Percentiles rank a stretch among this genome's conserved stretches.
phyloP scores from a whole-genome alignment of 2,797 vertebrate genomes.

The Pseudotriccus pelzelni region DNA sequence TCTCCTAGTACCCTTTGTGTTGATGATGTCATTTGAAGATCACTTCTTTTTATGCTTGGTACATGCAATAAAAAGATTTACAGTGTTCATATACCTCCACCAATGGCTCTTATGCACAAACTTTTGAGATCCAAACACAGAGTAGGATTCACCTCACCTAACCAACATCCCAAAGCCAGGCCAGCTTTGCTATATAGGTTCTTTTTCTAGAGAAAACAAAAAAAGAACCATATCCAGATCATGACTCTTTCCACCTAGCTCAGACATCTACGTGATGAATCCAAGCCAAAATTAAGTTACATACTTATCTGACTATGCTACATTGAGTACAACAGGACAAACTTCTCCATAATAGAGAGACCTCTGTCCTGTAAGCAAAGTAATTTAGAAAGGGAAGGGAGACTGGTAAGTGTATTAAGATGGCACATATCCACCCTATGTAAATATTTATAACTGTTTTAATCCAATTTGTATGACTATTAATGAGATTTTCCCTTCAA shows the following conservation, averaged over 20 bases:
- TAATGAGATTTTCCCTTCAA: neutral
- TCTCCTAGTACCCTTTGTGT: conserved; percentile 57
- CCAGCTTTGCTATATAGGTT: neutral
- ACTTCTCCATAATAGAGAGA: neutral
- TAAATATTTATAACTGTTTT: neutral
- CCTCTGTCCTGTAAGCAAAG: neutral
- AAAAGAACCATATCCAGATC: neutral
- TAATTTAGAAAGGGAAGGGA: rapidly evolving
- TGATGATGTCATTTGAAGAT: conserved; percentile 65
- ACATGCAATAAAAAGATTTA: conserved; percentile 8
- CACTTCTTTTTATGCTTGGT: conserved; percentile 32
- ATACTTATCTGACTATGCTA: neutral
- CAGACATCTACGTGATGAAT: neutral
- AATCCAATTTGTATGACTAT: neutral
- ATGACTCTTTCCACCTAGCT: neutral
- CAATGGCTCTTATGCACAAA: neutral
- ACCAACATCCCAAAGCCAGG: neutral
- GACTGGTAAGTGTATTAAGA: neutral
- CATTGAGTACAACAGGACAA: neutral
- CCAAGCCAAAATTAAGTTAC: neutral
- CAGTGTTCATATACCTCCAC: neutral
- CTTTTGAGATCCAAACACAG: neutral
- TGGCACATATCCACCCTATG: neutral
- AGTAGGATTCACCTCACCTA: neutral
- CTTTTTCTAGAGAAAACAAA: neutral